Evolutionary conservation across 2,797 vertebrate genomes (phyloP).

Genomic region (Brachymystax lenok): DNA sequence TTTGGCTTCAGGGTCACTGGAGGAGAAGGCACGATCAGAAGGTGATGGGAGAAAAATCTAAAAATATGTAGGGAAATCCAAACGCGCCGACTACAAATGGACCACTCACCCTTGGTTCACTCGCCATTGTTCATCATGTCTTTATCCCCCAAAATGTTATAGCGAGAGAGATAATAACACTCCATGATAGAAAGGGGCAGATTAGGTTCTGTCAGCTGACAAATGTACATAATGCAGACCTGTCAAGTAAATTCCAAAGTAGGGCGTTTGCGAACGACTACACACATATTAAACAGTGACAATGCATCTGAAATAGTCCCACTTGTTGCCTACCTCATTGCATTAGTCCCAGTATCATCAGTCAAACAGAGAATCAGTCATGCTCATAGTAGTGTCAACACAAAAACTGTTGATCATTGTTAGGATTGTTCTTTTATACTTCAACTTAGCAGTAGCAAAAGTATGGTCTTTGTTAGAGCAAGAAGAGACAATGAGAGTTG

Average conservation of each 20-base stretch:
- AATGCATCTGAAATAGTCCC: not conserved
- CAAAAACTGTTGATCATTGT: not conserved
- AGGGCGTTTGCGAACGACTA: conserved; percentile 41
- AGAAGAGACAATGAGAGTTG: not conserved
- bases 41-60: conserved; percentile 9
- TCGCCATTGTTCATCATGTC: conserved; percentile 40
- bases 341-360: not conserved
- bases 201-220: conserved; percentile 62
- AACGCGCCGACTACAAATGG: conserved; percentile 27
- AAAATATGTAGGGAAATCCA: not conserved
- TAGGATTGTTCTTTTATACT: not conserved
- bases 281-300: conserved; percentile 1
- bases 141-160: conserved; percentile 38
- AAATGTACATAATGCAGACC: conserved; percentile 46
- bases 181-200: conserved; percentile 36
- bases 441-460: not conserved
- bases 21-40: not conserved
- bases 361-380: not conserved
- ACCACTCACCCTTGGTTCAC: not conserved
- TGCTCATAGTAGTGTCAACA: not conserved
- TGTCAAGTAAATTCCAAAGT: conserved; percentile 51
- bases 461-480: not conserved
- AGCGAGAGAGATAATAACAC: conserved; percentile 31
- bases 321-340: conserved; percentile 4
- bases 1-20: conserved; percentile 7